These are phyloP conservation scores for Scarus forsteni DNA, from an alignment of 2,797 vertebrate species.

Conservation along the genomic window DNA sequence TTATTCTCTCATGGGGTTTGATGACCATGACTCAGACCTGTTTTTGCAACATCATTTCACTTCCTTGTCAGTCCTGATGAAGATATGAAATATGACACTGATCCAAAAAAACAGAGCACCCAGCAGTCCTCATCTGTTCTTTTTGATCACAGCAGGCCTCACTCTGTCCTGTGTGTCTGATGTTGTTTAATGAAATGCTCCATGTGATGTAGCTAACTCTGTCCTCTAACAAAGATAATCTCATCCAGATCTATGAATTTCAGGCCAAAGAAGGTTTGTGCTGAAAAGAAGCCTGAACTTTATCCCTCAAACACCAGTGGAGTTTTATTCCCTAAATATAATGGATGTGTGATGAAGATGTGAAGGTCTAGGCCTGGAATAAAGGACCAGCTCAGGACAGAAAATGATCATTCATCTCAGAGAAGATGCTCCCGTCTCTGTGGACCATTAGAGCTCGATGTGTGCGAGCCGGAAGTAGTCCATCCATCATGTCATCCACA, in stretches of 20 bases:
- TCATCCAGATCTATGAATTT: conserved; percentile 86
- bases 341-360: conserved; percentile 78
- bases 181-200: conserved; percentile 84
- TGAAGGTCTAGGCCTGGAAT: conserved; percentile 63
- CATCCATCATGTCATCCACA: conserved; percentile 73
- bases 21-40: too few species aligned
- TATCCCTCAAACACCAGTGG: conserved; percentile 58
- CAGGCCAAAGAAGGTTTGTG: conserved; percentile 78
- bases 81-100: too few species aligned
- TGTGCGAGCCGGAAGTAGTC: conserved; percentile 45
- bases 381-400: conserved; percentile 31
- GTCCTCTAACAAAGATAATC: conserved; percentile 79
- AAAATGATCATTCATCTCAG: conserved; percentile 64
- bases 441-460: conserved; percentile 78
- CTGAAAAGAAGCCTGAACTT: conserved; percentile 72
- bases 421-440: conserved; percentile 58
- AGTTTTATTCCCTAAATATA: conserved; percentile 60
- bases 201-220: conserved; percentile 66
- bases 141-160: conserved; percentile 40
- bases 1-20: too few species aligned
- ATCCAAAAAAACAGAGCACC: neutral
- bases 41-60: too few species aligned
- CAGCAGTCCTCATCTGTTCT: conserved; percentile 10
- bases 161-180: conserved; percentile 43
- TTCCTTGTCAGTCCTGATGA: too few species aligned